Evolutionary conservation across 2,797 vertebrate genomes (phyloP), one percentile per base, ranked within the genome.

Genomic region (Acrossocheilus wenchowensis): DNA sequence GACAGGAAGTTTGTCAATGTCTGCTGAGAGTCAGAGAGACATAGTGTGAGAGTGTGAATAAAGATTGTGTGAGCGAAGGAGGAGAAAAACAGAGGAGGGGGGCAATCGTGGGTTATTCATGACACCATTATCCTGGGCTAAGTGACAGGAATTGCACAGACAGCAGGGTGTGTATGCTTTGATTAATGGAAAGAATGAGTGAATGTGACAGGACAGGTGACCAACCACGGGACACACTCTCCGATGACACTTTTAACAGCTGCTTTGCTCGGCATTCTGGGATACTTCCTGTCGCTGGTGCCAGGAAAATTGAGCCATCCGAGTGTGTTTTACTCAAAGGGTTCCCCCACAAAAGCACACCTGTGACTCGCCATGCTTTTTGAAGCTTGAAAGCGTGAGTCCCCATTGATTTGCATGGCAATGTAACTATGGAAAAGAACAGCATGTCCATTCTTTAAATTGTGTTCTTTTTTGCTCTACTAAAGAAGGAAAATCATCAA

Each of bases 101-200:
- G 84, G 21, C 83, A 85, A 81, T 86, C 50, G 87, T 86, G 78
- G 78, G 83, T 87, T 89, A 89, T 90, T 90, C 88, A 84, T 84
- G 82, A 87, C 77, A 83, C 78, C 39, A 81, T 90, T 87, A 83
- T 87, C 87, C 83, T 60, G 82, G 86, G 90, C 87, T 83, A 78
- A 88, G 86, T 90, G 87, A 87, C 73, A 81, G 84, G 68, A 83
- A 80, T 81, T 54, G 78, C 88, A 86, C 90, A 90, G 93, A 94
- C 92, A 91, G 93, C 84, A 86, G 92, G 83, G 90, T 91, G 91
- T 89, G 87, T 91, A 90, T 90, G 88, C 89, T 60, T 89, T 95
- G 94, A 95, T 94, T 93, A 96, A 95, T 96, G 92, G 93, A 90
- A 85, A 87, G 88, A 91, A 88, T 93, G 92, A 95, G 93, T 92